A percentile compares a stretch with the other conserved stretches of the same genome.
These are phyloP conservation scores for Styela clava DNA, from an alignment of 23 tunicate species.

Conservation along the genomic window DNA sequence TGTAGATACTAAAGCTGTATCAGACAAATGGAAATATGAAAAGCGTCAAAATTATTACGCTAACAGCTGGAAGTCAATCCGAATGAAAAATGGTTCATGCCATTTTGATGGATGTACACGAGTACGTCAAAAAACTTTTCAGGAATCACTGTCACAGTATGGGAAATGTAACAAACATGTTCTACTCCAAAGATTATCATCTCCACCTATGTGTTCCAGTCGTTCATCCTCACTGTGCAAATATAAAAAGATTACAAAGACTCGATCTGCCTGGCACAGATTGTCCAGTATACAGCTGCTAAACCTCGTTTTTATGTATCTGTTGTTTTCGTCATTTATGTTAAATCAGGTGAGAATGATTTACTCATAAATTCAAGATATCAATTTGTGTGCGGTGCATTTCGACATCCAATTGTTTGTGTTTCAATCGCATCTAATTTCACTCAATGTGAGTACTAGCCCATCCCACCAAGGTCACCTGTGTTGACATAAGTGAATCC, in stretches of 20 bases:
- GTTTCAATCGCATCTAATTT: too few species aligned
- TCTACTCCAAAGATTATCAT: neutral
- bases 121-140: too few species aligned
- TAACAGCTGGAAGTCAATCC: neutral
- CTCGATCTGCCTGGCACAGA: neutral
- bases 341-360: constrained; percentile 3
- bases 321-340: constrained; percentile 14
- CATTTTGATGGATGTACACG: neutral
- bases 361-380: too few species aligned
- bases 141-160: neutral
- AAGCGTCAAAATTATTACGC: neutral
- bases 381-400: too few species aligned
- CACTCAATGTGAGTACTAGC: too few species aligned
- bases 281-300: constrained; percentile 3
- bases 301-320: constrained; percentile 15
- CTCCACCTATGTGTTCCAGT: neutral
- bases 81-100: neutral
- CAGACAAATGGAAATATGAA: neutral
- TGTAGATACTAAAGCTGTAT: too few species aligned
- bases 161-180: neutral
- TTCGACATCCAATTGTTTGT: too few species aligned
- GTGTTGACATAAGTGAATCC: too few species aligned
- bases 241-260: too few species aligned
- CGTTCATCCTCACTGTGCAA: neutral
- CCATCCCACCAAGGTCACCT: too few species aligned